Evolutionary conservation across 2,888 invertebrate genomes (phyloP).

Genomic region (Syrphus vitripennis): DNA sequence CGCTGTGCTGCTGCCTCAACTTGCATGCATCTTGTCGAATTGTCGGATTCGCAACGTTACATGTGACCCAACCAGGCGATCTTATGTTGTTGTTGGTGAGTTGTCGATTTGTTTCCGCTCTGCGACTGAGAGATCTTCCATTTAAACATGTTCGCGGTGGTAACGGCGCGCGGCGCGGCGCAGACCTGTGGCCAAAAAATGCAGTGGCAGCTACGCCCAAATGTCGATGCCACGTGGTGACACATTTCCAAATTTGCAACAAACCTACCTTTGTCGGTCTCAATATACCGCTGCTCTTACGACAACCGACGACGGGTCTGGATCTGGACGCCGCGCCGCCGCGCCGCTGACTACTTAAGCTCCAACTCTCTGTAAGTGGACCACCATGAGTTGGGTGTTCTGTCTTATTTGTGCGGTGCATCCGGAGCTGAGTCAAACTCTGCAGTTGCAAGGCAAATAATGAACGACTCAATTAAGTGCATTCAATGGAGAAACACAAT

Average conservation of each 20-base stretch:
- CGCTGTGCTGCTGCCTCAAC: conserved; percentile 33
- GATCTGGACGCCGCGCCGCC: too few relatives aligned
- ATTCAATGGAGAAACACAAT: conserved; percentile 60
- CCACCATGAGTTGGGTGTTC: conserved; percentile 55
- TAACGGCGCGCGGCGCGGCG: background rate
- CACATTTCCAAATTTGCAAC: conserved; percentile 69
- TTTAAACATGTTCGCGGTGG: conserved; percentile 34
- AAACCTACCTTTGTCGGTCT: conserved; percentile 64
- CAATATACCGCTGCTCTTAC: background rate
- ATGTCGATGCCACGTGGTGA: conserved; percentile 69
- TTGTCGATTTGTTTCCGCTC: conserved; percentile 74
- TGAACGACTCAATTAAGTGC: conserved; percentile 68
- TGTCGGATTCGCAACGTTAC: conserved; percentile 25
- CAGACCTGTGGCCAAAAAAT: conserved; percentile 44
- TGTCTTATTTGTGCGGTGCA: conserved; percentile 22
- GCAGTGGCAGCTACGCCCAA: conserved; percentile 58
- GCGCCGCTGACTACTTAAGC: conserved; percentile 24
- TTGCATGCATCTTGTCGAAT: conserved; percentile 57
- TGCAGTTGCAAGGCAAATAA: conserved; percentile 58
- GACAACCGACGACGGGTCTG: background rate
- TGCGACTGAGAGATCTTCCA: conserved; percentile 61
- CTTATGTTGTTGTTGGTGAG: conserved; percentile 72
- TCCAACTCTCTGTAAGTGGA: conserved; percentile 32
- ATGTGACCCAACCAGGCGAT: conserved; percentile 38
- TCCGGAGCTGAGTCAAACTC: conserved; percentile 27